Evolutionary conservation across 2,113 vertebrate genomes (phyloP).

Genomic region (Oncorhynchus tshawytscha): DNA sequence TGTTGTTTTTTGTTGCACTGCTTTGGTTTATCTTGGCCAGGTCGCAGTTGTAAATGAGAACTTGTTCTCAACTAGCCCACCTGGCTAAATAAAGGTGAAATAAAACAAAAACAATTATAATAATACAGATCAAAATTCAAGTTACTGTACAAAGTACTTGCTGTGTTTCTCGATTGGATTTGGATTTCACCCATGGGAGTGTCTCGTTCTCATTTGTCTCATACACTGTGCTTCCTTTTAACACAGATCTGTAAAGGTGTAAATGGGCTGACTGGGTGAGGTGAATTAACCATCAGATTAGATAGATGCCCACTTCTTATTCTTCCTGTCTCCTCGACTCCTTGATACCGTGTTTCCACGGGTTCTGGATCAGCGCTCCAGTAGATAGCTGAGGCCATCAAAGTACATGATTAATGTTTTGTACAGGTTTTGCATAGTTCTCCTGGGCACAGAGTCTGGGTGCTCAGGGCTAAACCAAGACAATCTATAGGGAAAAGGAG

Average conservation of each 20-base stretch:
- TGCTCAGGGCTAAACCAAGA: constrained; percentile 71
- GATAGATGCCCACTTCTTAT: constrained; percentile 66
- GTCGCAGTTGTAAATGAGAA: too few relatives aligned
- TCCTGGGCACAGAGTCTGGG: constrained; percentile 58
- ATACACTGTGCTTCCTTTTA: not conserved
- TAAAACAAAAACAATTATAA: too few relatives aligned
- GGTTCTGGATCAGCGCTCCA: constrained; percentile 68
- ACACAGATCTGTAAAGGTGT: not conserved
- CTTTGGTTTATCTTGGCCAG: too few relatives aligned
- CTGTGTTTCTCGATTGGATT: too few relatives aligned
- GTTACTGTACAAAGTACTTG: too few relatives aligned
- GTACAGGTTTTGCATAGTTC: constrained; percentile 71
- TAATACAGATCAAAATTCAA: too few relatives aligned
- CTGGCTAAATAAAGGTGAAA: too few relatives aligned
- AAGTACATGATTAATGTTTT: constrained; percentile 74
- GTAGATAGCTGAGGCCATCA: constrained; percentile 75
- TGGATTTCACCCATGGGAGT: too few relatives aligned
- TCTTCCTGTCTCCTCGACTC: constrained; percentile 52
- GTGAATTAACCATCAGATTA: not conserved
- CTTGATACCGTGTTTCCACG: constrained; percentile 64
- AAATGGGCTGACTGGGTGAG: not conserved
- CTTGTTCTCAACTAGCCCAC: too few relatives aligned
- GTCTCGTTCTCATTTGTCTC: not conserved
- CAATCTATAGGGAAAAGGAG: constrained; percentile 70
- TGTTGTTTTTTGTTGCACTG: too few relatives aligned